Base-by-base conservation (phyloP, 2,113 vertebrate species). In the western clawed frog (Xenopus tropicalis) region DNA sequence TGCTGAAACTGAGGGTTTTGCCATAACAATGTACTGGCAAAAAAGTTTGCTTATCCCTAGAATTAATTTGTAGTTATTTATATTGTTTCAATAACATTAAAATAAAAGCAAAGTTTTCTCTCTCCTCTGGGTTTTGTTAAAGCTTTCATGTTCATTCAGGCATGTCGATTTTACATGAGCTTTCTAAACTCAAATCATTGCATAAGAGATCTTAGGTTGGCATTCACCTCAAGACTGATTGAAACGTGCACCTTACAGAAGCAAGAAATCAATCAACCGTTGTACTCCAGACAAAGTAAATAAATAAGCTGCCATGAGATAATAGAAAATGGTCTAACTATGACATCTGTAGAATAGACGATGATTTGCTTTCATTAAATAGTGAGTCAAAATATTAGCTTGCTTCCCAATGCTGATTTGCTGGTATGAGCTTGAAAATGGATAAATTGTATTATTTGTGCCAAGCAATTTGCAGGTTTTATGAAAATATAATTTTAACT, bases 241-340 rank as follows among this genome's bases (percentile, higher is more conserved):
- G 93, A 94, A 95, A 94, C 90, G 90, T 88, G 85, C 91, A 90
- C 94, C 88, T 94, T 86, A 80, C 86, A 93, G 91, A 94, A 93
- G 90, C 91, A 90, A 94, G 95, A 92, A 92, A 83, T 95, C 94
- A 94, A 85, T 94, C 91, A 92, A 94, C 89, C 95, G 93, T 96
- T 96, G 94, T 95, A 96, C 96, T 95, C 94, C 91, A 95, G 93
- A 92, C 94, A 91, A 94, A 94, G 93, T 95, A 96, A 98, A 97
- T 96, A 97, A 96, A 96, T 92, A 92, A 90, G 88, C 89, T 92
- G 89, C 87, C 85, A 83, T 91, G 90, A 92, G 94, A 93, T 93
- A 88, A 91, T 91, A 90, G 91, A 86, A 83, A 87, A 90, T 90
- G 91, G 94, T 95, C 88, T 92, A 88, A 86, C 85, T 91, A 88